Evolutionary conservation across 2,113 vertebrate genomes (phyloP).

Genomic region (Alosa alosa): DNA sequence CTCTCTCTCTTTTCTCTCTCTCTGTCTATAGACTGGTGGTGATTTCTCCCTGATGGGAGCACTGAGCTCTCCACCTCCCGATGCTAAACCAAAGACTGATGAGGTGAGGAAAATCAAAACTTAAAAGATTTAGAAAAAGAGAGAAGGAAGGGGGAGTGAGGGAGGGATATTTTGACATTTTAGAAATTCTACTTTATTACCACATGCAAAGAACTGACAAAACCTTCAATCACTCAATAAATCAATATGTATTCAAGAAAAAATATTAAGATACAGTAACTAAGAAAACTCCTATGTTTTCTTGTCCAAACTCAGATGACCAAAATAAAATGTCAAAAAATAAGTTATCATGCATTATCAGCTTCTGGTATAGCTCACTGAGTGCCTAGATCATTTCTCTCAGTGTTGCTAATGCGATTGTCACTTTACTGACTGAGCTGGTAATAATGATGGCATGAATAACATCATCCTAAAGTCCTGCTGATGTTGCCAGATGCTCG

Average conservation of each 20-base stretch:
- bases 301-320: too few species aligned
- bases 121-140: background rate
- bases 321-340: too few species aligned
- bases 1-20: background rate
- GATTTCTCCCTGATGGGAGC: conserved; percentile 49
- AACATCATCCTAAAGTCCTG: background rate
- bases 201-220: background rate
- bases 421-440: background rate
- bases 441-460: background rate
- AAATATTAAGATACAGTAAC: background rate
- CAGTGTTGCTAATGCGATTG: background rate
- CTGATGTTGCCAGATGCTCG: background rate
- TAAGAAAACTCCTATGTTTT: too few species aligned
- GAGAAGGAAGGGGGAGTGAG: background rate
- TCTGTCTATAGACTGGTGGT: conserved; percentile 24
- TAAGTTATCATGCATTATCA: background rate
- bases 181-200: too few species aligned
- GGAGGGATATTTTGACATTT: background rate
- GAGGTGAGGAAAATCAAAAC: conserved; percentile 30
- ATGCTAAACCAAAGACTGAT: conserved; percentile 44
- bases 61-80: conserved; percentile 33
- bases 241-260: background rate
- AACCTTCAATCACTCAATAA: background rate
- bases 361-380: background rate
- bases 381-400: background rate